Percentiles rank a stretch among this genome's conserved stretches.
Evolutionary conservation across 2,797 vertebrate species (phyloP).

Genomic region (Cyprinodon diabolis): DNA sequence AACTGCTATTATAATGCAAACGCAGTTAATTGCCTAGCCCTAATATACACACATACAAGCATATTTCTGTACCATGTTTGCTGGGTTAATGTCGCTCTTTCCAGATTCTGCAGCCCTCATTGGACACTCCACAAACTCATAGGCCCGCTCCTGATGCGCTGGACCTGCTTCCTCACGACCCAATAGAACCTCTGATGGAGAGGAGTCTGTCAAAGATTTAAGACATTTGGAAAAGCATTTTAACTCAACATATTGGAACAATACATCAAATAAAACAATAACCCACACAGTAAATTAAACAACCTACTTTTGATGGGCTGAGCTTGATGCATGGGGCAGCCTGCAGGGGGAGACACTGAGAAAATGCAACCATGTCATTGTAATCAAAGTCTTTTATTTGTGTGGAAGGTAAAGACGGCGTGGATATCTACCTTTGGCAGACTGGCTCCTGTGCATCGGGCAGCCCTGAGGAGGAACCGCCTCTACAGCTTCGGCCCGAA

Average conservation of each 20-base stretch:
- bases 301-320: constrained; percentile 24
- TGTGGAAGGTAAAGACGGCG: neutral
- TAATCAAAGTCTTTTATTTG: neutral
- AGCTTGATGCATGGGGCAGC: constrained; percentile 66
- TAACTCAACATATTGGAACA: no score
- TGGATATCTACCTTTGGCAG: constrained; percentile 43
- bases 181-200: constrained; percentile 60
- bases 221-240: neutral
- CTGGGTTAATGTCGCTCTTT: constrained; percentile 86
- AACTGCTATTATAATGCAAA: no score
- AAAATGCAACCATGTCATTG: neutral
- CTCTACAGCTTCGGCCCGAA: constrained; percentile 56
- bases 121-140: constrained; percentile 90
- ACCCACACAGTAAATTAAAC: neutral
- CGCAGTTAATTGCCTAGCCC: no score
- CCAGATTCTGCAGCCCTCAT: constrained; percentile 70
- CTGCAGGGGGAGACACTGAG: constrained; percentile 54
- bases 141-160: constrained; percentile 90
- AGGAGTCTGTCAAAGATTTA: constrained; percentile 39
- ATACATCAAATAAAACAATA: no score
- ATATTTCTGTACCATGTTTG: constrained; percentile 87
- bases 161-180: constrained; percentile 69
- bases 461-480: constrained; percentile 74
- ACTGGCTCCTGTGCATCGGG: constrained; percentile 80
- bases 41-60: no score